Conservation (phyloP, 2,888 invertebrate species). For the Trichogramma dendrolimi region DNA sequence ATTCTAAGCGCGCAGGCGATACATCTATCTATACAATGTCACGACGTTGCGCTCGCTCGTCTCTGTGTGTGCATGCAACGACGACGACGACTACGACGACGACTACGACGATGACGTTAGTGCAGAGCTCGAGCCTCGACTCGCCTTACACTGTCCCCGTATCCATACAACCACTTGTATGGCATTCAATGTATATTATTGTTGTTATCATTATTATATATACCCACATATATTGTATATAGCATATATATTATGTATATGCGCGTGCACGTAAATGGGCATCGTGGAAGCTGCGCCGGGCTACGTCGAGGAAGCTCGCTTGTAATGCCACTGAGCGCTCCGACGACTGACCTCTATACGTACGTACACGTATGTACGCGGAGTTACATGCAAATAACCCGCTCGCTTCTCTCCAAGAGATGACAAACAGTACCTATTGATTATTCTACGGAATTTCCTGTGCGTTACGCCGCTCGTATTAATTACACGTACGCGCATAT, state of each 20-base stretch:
- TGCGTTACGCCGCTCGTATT: too few species aligned
- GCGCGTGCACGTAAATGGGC: too few species aligned
- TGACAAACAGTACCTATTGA: conserved; percentile 18
- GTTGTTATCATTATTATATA: too few species aligned
- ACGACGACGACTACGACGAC: background rate
- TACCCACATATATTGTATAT: too few species aligned
- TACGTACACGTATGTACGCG: background rate
- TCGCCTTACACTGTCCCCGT: too few species aligned
- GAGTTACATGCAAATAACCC: conserved; percentile 20
- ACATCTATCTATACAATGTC: conserved; percentile 27
- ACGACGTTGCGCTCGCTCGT: background rate
- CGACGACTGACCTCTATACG: conserved; percentile 10
- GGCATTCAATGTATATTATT: too few species aligned
- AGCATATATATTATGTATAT: too few species aligned
- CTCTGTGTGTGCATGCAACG: background rate
- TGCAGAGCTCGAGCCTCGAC: too few species aligned
- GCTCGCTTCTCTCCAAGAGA: background rate
- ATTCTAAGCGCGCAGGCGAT: conserved; percentile 22
- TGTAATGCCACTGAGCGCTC: conserved; percentile 9
- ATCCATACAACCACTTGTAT: too few species aligned
- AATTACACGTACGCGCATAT: too few species aligned
- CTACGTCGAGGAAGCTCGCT: conserved; percentile 11
- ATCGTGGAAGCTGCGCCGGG: too few species aligned
- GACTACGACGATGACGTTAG: too few species aligned
- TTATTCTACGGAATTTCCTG: background rate